Evolutionary conservation across 1,140 invertebrate species (phyloP).

Genomic region (Acromyrmex charruanus): DNA sequence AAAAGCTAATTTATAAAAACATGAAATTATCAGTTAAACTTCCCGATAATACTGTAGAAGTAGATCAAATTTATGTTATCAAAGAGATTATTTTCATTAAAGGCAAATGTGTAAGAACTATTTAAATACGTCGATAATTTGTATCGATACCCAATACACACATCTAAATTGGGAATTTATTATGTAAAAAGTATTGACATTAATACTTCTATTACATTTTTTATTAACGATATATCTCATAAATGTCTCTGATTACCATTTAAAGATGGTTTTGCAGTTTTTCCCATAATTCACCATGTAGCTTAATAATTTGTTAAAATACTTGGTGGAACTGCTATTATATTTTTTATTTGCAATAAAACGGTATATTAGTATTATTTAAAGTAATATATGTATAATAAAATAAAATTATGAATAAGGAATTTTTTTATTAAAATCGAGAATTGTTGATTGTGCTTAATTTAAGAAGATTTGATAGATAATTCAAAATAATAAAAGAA

Average conservation of each 20-base stretch:
- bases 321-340: too few relatives aligned
- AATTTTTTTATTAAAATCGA: too few relatives aligned
- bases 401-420: too few relatives aligned
- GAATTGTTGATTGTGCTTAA: too few relatives aligned
- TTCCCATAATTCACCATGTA: background rate
- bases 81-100: constrained; percentile 22
- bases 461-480: too few relatives aligned
- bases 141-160: background rate
- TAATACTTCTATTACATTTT: background rate
- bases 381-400: too few relatives aligned
- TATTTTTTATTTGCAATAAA: too few relatives aligned
- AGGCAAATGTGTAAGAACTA: background rate
- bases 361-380: too few relatives aligned
- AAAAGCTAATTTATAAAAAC: too few relatives aligned
- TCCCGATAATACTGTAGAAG: background rate
- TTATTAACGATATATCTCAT: background rate
- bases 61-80: constrained; percentile 12
- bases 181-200: constrained; percentile 14
- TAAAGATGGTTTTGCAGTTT: background rate
- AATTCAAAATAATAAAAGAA: too few relatives aligned
- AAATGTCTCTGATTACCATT: background rate
- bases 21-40: too few relatives aligned
- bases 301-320: background rate
- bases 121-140: background rate
- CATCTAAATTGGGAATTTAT: background rate